These are phyloP conservation scores for Dryocosmus kuriphilus DNA, from an alignment of 2,888 invertebrate species.

Conservation along the genomic window DNA sequence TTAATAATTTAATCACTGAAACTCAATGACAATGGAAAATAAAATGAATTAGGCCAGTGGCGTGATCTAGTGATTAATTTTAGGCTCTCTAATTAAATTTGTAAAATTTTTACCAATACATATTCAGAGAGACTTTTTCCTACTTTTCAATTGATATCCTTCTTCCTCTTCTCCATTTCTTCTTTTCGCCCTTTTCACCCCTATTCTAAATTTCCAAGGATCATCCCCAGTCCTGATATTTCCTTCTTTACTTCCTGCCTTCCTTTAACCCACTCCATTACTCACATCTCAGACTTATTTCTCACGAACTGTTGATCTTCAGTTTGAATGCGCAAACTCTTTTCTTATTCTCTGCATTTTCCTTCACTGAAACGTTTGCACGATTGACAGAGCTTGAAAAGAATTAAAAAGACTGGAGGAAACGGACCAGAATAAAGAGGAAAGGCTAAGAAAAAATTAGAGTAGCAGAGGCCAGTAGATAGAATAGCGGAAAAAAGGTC, in stretches of 20 bases:
- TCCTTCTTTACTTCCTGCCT: constrained; percentile 41
- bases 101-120: neutral
- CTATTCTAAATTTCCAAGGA: neutral
- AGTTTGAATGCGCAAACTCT: constrained; percentile 53
- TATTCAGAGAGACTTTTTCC: constrained; percentile 15
- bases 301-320: constrained; percentile 53
- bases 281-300: constrained; percentile 45
- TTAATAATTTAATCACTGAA: too few species aligned
- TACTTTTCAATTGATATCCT: too few species aligned
- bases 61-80: too few species aligned
- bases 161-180: constrained; percentile 43
- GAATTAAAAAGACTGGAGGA: constrained; percentile 48
- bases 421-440: constrained; percentile 42
- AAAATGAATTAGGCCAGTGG: too few species aligned
- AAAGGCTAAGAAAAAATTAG: neutral
- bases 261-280: constrained; percentile 8
- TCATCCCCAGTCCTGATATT: constrained; percentile 47
- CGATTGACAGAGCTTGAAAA: constrained; percentile 42
- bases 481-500: too few species aligned
- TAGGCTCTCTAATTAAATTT: too few species aligned
- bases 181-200: constrained; percentile 41
- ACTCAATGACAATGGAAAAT: too few species aligned
- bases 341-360: constrained; percentile 41
- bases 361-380: neutral
- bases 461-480: too few species aligned